phyloP scores from a whole-genome alignment of 2,113 vertebrate species.

The Ceyx cyanopectus region DNA sequence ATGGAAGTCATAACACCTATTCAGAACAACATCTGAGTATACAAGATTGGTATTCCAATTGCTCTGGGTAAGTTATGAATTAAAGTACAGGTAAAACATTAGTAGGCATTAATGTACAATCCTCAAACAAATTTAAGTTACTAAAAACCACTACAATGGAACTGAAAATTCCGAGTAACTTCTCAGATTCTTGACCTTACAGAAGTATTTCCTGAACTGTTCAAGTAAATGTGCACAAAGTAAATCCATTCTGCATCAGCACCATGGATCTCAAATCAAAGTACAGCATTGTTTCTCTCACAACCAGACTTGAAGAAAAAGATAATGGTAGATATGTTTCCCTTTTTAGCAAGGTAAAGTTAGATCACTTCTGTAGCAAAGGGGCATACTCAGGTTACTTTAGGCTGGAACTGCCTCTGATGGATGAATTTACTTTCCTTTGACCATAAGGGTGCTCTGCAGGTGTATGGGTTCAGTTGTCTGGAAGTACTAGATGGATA shows the following conservation, averaged over 20 bases:
- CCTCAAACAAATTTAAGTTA: neutral
- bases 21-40: neutral
- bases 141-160: neutral
- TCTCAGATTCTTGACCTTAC: fast-evolving
- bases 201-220: neutral
- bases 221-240: neutral
- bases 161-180: neutral
- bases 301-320: neutral
- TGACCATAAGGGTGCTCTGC: neutral
- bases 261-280: neutral
- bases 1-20: neutral
- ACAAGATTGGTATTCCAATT: neutral
- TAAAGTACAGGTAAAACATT: neutral
- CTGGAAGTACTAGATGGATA: neutral
- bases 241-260: neutral
- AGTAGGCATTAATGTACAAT: neutral
- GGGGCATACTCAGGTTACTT: neutral
- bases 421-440: neutral
- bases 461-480: neutral
- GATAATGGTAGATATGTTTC: neutral
- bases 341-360: neutral
- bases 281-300: neutral
- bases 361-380: neutral
- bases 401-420: neutral
- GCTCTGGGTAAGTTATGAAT: neutral